Percentiles rank a stretch among this genome's conserved stretches.
Evolutionary conservation across 2,888 invertebrate genomes (phyloP).

Genomic region (Nineta flava): DNA sequence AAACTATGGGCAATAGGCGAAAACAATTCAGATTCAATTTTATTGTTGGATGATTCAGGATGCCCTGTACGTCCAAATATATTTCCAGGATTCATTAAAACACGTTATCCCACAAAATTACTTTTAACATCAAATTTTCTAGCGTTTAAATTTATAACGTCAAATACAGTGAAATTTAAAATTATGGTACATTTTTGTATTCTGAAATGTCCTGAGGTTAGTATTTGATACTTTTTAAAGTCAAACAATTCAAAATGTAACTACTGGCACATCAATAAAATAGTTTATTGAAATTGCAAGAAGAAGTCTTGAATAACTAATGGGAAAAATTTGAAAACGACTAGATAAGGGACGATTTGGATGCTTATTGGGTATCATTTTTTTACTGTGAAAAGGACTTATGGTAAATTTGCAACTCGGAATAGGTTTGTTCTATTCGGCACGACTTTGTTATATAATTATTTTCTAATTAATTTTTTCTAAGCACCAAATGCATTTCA

Average conservation of each 20-base stretch:
- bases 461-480: too few species aligned
- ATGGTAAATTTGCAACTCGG: too few species aligned
- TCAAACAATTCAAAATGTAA: neutral
- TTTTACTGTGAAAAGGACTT: too few species aligned
- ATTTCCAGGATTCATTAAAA: constrained; percentile 31
- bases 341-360: neutral
- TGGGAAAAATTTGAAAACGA: too few species aligned
- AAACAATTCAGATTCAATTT: constrained; percentile 53
- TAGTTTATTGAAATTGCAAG: too few species aligned
- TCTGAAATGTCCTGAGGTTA: constrained; percentile 47
- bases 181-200: constrained; percentile 69
- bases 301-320: too few species aligned
- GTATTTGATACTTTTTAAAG: constrained; percentile 11
- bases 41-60: constrained; percentile 58
- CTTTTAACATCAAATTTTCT: constrained; percentile 49
- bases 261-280: too few species aligned
- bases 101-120: constrained; percentile 20
- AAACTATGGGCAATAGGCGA: constrained; percentile 67
- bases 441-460: too few species aligned
- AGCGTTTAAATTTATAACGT: constrained; percentile 76
- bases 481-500: too few species aligned
- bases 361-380: too few species aligned
- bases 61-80: constrained; percentile 57
- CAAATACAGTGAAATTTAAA: constrained; percentile 67
- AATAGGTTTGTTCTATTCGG: too few species aligned